A percentile compares a stretch with the other conserved stretches of the same genome.
Evolutionary conservation across 2,113 vertebrate genomes (phyloP).

Genomic region (Chloroceryle aenea): DNA sequence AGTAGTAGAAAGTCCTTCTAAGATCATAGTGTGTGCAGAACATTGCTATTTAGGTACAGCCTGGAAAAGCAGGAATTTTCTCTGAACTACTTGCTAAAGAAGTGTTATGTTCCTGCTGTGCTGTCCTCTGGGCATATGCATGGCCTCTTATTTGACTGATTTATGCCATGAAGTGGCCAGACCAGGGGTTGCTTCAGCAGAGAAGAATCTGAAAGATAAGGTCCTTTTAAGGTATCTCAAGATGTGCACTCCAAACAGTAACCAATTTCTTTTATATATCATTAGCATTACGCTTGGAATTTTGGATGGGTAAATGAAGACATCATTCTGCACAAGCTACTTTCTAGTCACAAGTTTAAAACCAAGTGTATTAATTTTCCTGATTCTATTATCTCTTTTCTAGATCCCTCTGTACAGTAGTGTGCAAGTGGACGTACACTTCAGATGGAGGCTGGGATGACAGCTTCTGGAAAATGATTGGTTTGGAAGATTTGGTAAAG

Average conservation of each 20-base stretch:
- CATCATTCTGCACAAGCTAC: neutral
- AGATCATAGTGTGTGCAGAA: neutral
- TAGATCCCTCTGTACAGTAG: conserved; percentile 93
- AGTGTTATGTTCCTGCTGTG: neutral
- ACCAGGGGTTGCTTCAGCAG: conserved; percentile 10
- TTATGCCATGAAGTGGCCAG: neutral
- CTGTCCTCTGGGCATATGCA: neutral
- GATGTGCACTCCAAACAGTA: neutral
- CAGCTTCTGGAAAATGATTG: conserved; percentile 88
- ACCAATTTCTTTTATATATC: neutral
- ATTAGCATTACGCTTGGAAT: neutral
- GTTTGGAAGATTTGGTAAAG: conserved; percentile 86
- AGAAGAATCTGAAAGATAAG: conserved; percentile 33
- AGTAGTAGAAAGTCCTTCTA: neutral
- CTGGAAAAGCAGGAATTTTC: neutral
- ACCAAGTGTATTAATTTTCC: neutral
- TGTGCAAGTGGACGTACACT: conserved; percentile 95
- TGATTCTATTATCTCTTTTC: neutral
- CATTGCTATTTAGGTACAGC: neutral
- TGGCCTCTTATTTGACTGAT: conserved; percentile 25
- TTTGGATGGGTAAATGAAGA: neutral
- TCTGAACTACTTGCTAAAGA: neutral
- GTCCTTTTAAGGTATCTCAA: conserved; percentile 22
- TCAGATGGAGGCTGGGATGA: conserved; percentile 90
- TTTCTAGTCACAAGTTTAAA: neutral